Percentiles rank a stretch among this genome's conserved stretches.
Conservation (phyloP, 2,888 invertebrate species). For the Ichneumoninae sp. region DNA sequence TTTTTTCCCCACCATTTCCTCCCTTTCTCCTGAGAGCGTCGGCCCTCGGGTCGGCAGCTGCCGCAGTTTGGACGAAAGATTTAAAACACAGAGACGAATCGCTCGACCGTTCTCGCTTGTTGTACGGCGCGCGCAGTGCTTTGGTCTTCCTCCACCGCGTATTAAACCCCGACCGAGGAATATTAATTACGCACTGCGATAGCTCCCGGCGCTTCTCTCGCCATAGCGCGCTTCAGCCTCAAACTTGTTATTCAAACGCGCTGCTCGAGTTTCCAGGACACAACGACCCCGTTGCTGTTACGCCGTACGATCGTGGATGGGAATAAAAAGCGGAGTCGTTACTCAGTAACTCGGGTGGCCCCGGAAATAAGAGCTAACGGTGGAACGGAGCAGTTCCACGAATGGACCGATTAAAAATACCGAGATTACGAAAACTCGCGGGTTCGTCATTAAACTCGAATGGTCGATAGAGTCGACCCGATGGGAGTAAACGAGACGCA, state of each 20-base stretch:
- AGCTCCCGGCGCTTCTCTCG: constrained; percentile 4
- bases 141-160: constrained; percentile 21
- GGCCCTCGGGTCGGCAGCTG: not conserved
- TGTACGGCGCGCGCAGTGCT: not conserved
- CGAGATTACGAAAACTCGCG: constrained; percentile 7
- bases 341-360: constrained; percentile 11
- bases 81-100: constrained; percentile 5
- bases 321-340: constrained; percentile 26
- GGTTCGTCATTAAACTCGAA: constrained; percentile 13
- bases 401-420: constrained; percentile 19
- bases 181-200: constrained; percentile 54
- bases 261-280: constrained; percentile 35
- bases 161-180: constrained; percentile 37
- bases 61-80: constrained; percentile 4
- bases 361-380: constrained; percentile 2
- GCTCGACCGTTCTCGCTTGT: not conserved
- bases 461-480: not conserved
- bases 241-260: constrained; percentile 42
- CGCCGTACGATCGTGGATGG: not conserved
- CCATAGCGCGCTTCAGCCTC: not conserved
- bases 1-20: constrained; percentile 26
- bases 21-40: constrained; percentile 1
- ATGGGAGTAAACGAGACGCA: not conserved
- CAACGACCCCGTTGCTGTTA: not conserved
- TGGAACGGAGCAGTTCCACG: not conserved